Evolutionary conservation across 2,888 invertebrate genomes (phyloP), one percentile per base, ranked within the genome.

Genomic region (Brassicogethes aeneus): DNA sequence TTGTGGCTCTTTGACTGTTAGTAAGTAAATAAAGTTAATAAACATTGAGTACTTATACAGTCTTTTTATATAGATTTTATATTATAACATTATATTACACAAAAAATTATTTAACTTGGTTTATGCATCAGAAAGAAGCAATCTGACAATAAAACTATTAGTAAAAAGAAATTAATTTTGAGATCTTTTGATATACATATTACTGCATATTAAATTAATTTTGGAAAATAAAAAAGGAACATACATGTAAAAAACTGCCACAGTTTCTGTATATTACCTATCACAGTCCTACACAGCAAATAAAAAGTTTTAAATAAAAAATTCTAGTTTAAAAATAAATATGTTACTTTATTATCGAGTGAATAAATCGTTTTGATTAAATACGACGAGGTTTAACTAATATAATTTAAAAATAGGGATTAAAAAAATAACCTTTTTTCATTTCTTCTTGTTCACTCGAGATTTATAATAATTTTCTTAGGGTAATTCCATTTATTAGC

Each of bases 271-370:
- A 47, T 47, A 48, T 38, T 43, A 50, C 51, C 50, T 53, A 53
- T 53, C 65, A 65, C 65, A 65, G 65, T 61, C 52, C 61, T 61
- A 61, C 58, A 61, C 57, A 62, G 60, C 60, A 52, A 56, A 52
- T 51, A 43, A 45, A 39, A 15, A 34, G 16, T 37, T 42, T 39
- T 34, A 40, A 41, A 40, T 36, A 38, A 32, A 48, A 45, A 43
- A 43, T 32, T 16, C 34, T 16, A 32, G 15, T 32, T 32, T 32
- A 10, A 32, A 13, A 32, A 32, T 32, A 32, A 32, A 32, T 32
- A 32, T 12, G 5, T 32, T 10, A 32, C 7, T 32, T 32, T 5
- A 12, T 10, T 13, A 5, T 3, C 12, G 32, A 12, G 32, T 32
- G 10, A 32, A 32, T 12, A 32, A 32, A 32, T 10, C 5, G 12